phyloP scores from a whole-genome alignment of 1,140 invertebrate species.

The Eufriesea mexicana region DNA sequence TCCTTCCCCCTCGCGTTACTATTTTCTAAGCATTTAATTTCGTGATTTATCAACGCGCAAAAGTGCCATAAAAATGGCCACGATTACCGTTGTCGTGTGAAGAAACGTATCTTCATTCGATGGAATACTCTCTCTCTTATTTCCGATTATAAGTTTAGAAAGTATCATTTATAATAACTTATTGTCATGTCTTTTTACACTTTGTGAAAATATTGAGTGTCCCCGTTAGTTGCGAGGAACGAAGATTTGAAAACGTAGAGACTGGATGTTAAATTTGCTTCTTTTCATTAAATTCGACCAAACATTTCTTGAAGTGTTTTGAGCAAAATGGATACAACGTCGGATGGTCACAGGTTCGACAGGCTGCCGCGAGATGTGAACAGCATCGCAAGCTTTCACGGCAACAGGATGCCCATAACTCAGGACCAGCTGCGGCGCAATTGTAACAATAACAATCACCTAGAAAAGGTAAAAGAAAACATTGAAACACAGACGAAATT shows the following conservation, averaged over 20 bases:
- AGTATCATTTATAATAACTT: background rate
- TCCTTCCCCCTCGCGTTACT: background rate
- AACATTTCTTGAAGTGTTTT: constrained; percentile 81
- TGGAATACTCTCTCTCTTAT: background rate
- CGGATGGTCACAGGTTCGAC: constrained; percentile 79
- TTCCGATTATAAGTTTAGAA: background rate
- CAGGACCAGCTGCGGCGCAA: constrained; percentile 77
- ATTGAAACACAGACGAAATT: background rate
- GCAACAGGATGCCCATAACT: constrained; percentile 80
- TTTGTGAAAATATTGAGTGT: background rate
- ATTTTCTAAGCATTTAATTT: background rate
- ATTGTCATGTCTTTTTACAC: background rate
- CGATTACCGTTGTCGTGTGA: background rate
- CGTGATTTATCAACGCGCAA: no score
- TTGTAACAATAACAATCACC: constrained; percentile 81
- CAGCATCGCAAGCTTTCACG: constrained; percentile 79
- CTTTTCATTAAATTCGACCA: constrained; percentile 70
- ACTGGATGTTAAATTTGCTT: constrained; percentile 47
- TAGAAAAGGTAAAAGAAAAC: constrained; percentile 55
- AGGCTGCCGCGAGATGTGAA: constrained; percentile 80
- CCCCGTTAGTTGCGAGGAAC: background rate
- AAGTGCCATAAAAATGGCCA: background rate
- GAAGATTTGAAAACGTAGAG: background rate
- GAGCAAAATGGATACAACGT: constrained; percentile 78
- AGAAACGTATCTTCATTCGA: background rate